phyloP scores from a whole-genome alignment of 1,140 invertebrate species.

The Globodera rostochiensis region DNA sequence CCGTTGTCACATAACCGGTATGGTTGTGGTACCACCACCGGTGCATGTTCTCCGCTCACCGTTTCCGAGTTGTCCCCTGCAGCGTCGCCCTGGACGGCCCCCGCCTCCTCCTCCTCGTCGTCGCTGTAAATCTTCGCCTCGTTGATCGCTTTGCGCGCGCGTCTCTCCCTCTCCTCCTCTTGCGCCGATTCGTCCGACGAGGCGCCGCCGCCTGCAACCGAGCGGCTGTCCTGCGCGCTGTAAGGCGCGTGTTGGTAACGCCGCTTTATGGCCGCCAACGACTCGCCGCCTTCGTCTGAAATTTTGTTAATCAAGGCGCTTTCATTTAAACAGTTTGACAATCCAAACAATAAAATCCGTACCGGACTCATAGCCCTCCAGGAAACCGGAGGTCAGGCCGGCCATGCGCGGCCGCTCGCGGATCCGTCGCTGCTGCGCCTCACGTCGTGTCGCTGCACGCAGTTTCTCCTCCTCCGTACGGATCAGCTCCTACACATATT shows the following conservation, averaged over 20 bases:
- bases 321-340: too few relatives aligned
- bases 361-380: slow-evolving; percentile 54
- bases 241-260: slow-evolving; percentile 37
- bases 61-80: slow-evolving; percentile 15
- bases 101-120: slow-evolving; percentile 32
- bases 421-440: slow-evolving; percentile 48
- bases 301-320: slow-evolving; percentile 10
- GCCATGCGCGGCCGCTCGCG: slow-evolving; percentile 41
- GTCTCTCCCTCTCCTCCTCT: slow-evolving; percentile 24
- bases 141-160: slow-evolving; percentile 23
- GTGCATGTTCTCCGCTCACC: background rate
- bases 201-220: background rate
- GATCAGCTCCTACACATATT: slow-evolving; percentile 54
- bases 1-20: too few relatives aligned
- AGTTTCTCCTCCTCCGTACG: slow-evolving; percentile 60
- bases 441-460: slow-evolving; percentile 53
- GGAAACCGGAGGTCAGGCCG: slow-evolving; percentile 46
- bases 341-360: background rate
- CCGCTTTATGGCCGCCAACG: slow-evolving; percentile 49
- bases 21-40: background rate
- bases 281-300: slow-evolving; percentile 45
- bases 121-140: slow-evolving; percentile 50
- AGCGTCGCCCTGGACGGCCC: background rate
- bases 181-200: slow-evolving; percentile 36
- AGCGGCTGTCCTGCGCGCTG: background rate